phyloP scores from a whole-genome alignment of 2,113 vertebrate genomes.

The Scalopus aquaticus region DNA sequence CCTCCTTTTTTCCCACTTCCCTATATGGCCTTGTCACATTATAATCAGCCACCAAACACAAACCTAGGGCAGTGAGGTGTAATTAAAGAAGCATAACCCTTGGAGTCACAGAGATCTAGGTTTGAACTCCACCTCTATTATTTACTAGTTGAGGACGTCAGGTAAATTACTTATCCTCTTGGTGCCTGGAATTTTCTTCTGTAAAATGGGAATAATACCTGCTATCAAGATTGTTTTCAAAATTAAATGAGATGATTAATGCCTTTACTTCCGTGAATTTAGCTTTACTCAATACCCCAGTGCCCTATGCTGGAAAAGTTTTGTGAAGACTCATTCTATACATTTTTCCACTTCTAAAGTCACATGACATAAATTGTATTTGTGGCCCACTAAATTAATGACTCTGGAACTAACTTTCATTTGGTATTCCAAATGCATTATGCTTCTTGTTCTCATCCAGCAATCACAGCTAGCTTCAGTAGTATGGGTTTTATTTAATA shows the following conservation, averaged over 20 bases:
- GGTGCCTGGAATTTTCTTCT: background rate
- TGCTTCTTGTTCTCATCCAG: background rate
- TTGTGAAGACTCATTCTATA: background rate
- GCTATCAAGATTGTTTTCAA: slow-evolving; percentile 11
- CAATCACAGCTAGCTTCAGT: background rate
- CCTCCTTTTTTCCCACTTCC: background rate
- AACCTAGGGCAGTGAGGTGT: background rate
- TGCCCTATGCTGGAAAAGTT: background rate
- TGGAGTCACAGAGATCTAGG: background rate
- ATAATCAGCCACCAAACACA: background rate
- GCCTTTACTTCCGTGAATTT: background rate
- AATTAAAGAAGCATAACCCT: background rate
- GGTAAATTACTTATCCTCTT: background rate
- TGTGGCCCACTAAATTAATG: background rate
- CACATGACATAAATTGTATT: background rate
- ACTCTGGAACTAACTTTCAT: background rate
- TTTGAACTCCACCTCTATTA: background rate
- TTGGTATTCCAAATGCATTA: background rate
- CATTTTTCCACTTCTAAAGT: background rate
- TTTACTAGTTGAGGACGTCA: background rate
- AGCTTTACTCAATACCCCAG: background rate
- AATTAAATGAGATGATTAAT: background rate
- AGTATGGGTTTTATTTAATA: background rate
- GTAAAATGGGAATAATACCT: background rate
- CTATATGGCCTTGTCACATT: background rate